Evolutionary conservation across 2,113 vertebrate species (phyloP).

Genomic region (Phaethornis superciliosus): DNA sequence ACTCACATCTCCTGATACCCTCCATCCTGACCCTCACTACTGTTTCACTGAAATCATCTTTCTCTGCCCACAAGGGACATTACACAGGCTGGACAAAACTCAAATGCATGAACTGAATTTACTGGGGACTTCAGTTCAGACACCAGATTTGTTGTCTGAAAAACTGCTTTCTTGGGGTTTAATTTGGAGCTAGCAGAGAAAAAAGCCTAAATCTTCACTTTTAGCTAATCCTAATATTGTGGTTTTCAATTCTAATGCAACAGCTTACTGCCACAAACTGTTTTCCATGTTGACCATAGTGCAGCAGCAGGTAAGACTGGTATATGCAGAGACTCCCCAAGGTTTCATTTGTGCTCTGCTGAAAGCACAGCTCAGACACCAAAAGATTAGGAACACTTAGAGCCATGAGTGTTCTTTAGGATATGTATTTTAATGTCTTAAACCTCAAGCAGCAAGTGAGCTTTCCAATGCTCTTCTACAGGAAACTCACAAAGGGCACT

Average conservation of each 20-base stretch:
- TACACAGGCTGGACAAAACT: not conserved
- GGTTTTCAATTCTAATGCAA: not conserved
- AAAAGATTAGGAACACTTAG: not conserved
- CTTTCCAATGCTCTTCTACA: not conserved
- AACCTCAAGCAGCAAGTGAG: not conserved
- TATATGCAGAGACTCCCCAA: not conserved
- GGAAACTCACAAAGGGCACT: not conserved
- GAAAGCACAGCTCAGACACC: not conserved
- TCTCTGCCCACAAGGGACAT: not conserved
- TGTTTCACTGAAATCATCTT: not conserved
- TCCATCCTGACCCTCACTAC: not conserved
- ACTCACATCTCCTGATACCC: too few species aligned
- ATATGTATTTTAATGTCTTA: not conserved
- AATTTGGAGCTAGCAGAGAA: not conserved
- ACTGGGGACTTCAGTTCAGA: not conserved
- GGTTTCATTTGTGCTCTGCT: not conserved
- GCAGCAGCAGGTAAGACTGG: not conserved
- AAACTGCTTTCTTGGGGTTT: not conserved
- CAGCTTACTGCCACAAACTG: not conserved
- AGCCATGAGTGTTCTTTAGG: not conserved
- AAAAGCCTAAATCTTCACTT: not conserved
- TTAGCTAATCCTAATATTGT: not conserved
- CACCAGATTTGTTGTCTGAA: not conserved
- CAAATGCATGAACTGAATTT: not conserved
- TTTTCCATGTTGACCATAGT: not conserved